A percentile compares a stretch with the other conserved stretches of the same genome.
Evolutionary conservation across 2,113 vertebrate genomes (phyloP).

Genomic region (Micronycteris hirsuta): DNA sequence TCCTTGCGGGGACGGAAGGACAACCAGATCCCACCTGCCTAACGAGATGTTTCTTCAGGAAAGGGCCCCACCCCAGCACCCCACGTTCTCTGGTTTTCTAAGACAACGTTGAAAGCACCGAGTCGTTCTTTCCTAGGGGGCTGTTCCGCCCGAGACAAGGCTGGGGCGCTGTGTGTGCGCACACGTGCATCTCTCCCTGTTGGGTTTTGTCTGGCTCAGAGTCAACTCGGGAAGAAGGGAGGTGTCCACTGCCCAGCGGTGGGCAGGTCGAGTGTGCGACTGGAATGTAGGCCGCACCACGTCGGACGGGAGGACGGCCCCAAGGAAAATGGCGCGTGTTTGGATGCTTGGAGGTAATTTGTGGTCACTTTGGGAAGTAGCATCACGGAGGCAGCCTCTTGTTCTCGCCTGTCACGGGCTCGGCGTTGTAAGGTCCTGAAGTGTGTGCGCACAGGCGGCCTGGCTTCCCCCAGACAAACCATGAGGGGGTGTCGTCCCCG

Average conservation of each 20-base stretch:
- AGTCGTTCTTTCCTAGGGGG: background rate
- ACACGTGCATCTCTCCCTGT: too few species aligned
- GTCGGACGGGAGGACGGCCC: accelerated
- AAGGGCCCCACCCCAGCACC: accelerated
- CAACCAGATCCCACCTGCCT: accelerated
- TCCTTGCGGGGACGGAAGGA: background rate
- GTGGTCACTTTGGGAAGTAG: background rate
- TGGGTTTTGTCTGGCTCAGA: background rate
- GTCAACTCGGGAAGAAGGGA: background rate
- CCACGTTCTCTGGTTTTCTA: background rate
- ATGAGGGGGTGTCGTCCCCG: background rate
- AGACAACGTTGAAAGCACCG: accelerated
- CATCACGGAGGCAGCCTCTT: background rate
- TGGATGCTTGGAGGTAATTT: accelerated
- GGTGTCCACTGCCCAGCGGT: too few species aligned
- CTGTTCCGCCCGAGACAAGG: accelerated
- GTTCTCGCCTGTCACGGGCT: too few species aligned
- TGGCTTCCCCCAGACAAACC: background rate
- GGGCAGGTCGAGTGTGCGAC: too few species aligned
- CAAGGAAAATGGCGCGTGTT: accelerated
- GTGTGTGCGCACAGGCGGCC: background rate
- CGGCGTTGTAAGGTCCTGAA: background rate
- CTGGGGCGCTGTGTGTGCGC: accelerated
- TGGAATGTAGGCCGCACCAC: background rate
- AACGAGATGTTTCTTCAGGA: accelerated